phyloP scores from a whole-genome alignment of 2,888 invertebrate genomes.

The Apamea anceps region DNA sequence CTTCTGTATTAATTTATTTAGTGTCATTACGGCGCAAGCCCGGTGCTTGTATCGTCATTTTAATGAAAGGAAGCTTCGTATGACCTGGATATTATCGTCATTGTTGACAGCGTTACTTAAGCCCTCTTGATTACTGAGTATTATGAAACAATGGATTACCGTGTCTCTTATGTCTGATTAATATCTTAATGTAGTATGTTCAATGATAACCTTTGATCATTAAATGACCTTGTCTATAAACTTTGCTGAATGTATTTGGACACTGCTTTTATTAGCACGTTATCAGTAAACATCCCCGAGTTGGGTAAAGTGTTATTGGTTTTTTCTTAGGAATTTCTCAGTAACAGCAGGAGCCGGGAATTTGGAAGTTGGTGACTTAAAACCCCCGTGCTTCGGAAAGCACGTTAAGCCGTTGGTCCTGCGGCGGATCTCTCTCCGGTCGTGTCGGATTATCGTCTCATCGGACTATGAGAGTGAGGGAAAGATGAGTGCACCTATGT shows the following conservation, averaged over 20 bases:
- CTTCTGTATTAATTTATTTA: conserved; percentile 5
- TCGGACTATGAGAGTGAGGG: too few species aligned
- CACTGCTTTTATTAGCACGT: background rate
- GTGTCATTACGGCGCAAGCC: background rate
- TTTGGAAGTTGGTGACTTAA: too few species aligned
- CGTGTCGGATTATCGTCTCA: too few species aligned
- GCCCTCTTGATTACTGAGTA: background rate
- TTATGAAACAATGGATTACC: conserved; percentile 20
- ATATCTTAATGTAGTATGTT: background rate
- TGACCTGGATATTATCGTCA: conserved; percentile 37
- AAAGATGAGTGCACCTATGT: too few species aligned
- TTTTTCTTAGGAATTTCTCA: too few species aligned
- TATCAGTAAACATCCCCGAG: too few species aligned
- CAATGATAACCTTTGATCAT: conserved; percentile 9
- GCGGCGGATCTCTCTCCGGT: too few species aligned
- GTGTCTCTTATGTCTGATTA: background rate
- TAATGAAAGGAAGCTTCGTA: conserved; percentile 28
- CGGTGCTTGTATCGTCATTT: conserved; percentile 21
- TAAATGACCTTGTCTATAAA: conserved; percentile 25
- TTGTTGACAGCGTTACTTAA: conserved; percentile 26
- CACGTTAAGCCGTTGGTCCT: too few species aligned
- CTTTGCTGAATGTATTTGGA: conserved; percentile 3
- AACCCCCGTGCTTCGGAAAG: too few species aligned
- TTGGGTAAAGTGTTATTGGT: too few species aligned
- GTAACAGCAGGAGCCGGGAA: too few species aligned